These are phyloP conservation scores for Cichlasoma orientale DNA, from an alignment of 2,797 vertebrate species.

Conservation along the genomic window DNA sequence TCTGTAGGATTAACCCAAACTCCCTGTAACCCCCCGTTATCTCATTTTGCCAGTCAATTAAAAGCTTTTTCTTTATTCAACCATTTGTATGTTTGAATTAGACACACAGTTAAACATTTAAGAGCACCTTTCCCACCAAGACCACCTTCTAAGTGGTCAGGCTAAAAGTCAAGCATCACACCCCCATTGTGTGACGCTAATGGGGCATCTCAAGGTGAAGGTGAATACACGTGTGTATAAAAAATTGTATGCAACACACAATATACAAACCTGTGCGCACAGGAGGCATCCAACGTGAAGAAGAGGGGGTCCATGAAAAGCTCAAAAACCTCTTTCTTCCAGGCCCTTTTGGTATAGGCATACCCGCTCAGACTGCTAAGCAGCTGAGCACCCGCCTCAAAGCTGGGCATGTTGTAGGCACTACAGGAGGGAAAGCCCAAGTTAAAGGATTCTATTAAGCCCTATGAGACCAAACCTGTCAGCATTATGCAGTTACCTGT, in stretches of 20 bases:
- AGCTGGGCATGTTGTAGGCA: slow-evolving; percentile 95
- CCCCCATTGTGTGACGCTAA: neutral
- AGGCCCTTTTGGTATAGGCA: slow-evolving; percentile 94
- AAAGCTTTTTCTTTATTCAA: neutral
- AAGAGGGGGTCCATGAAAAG: slow-evolving; percentile 96
- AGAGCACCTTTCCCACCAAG: too few species aligned
- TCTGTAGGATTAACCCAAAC: too few species aligned
- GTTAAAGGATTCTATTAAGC: neutral
- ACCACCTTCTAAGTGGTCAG: neutral
- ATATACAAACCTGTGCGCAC: slow-evolving; percentile 86
- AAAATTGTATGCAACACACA: neutral
- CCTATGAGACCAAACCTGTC: neutral
- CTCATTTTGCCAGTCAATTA: neutral
- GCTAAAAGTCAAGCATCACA: too few species aligned
- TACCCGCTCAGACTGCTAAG: slow-evolving; percentile 95
- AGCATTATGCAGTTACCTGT: slow-evolving; percentile 81
- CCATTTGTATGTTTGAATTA: neutral
- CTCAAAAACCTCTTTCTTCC: slow-evolving; percentile 96
- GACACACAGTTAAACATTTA: neutral
- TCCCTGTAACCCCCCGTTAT: too few species aligned
- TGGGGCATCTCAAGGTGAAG: neutral
- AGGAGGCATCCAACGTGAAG: slow-evolving; percentile 94
- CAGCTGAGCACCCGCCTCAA: slow-evolving; percentile 90
- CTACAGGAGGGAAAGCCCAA: slow-evolving; percentile 65
- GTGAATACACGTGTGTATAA: neutral